Evolutionary conservation across 2,113 vertebrate genomes (phyloP).

Genomic region (Leucosticte australis): DNA sequence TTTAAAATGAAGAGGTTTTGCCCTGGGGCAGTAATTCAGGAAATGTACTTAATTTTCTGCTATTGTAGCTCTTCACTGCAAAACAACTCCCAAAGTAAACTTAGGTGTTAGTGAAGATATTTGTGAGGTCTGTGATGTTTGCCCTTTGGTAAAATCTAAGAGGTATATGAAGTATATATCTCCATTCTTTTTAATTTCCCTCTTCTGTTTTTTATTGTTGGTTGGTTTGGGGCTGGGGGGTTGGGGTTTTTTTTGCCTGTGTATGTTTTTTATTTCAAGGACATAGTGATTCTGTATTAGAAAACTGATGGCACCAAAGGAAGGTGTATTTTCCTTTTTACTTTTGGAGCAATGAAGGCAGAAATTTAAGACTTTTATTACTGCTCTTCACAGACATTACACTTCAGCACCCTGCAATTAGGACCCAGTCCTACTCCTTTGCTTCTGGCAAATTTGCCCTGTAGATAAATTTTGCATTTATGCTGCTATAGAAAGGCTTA

Average conservation of each 20-base stretch:
- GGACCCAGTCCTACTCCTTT: neutral
- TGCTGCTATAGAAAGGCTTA: neutral
- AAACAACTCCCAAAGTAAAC: neutral
- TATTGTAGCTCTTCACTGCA: neutral
- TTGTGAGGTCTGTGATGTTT: neutral
- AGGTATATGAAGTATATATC: neutral
- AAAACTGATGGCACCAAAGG: neutral
- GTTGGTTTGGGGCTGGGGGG: accelerated
- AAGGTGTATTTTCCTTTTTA: neutral
- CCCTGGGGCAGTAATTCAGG: neutral
- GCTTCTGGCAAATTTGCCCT: neutral
- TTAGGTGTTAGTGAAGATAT: neutral
- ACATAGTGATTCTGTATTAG: neutral
- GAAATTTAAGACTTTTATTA: neutral
- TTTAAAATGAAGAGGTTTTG: neutral
- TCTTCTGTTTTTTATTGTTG: neutral
- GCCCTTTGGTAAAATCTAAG: neutral
- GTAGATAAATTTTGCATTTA: neutral
- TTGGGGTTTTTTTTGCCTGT: accelerated
- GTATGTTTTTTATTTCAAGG: neutral
- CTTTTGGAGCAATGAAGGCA: neutral
- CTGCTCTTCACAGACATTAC: neutral
- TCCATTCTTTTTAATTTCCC: neutral
- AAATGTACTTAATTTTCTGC: neutral
- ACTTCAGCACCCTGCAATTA: neutral